phyloP scores from a whole-genome alignment of 2,888 invertebrate genomes.

The Eretmocerus hayati region DNA sequence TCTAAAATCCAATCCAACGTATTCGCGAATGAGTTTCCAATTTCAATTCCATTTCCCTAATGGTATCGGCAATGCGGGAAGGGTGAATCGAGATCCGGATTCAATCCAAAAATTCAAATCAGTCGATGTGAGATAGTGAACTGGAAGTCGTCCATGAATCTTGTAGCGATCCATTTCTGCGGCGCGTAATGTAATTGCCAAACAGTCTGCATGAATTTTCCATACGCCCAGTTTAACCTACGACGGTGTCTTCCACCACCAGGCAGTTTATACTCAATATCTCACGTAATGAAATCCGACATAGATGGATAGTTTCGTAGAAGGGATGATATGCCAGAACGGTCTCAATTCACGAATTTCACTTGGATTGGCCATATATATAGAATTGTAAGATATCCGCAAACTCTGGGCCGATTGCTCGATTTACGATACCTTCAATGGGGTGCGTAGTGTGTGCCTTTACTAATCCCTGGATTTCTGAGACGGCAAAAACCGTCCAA shows the following conservation, averaged over 20 bases:
- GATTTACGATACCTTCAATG: slow-evolving; percentile 19
- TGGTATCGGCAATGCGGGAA: too few species aligned
- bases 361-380: slow-evolving; percentile 26
- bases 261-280: slow-evolving; percentile 6
- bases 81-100: too few species aligned
- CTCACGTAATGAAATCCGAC: slow-evolving; percentile 19
- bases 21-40: too few species aligned
- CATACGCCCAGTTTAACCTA: slow-evolving; percentile 4
- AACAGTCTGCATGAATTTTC: slow-evolving; percentile 17
- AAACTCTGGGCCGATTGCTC: slow-evolving; percentile 24
- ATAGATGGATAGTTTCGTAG: slow-evolving; percentile 4
- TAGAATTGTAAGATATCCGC: slow-evolving; percentile 32
- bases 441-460: background rate
- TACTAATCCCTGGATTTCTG: background rate
- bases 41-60: too few species aligned
- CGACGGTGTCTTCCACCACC: background rate
- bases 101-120: too few species aligned
- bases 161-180: background rate
- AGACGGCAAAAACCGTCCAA: slow-evolving; percentile 10
- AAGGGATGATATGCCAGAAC: background rate
- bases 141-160: too few species aligned
- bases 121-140: too few species aligned
- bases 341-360: slow-evolving; percentile 17
- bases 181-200: slow-evolving; percentile 20
- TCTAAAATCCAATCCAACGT: too few species aligned